phyloP scores from a whole-genome alignment of 30 jellyfish, hydroid and myxozoan genomes.

The Cassiopea andromeda region DNA sequence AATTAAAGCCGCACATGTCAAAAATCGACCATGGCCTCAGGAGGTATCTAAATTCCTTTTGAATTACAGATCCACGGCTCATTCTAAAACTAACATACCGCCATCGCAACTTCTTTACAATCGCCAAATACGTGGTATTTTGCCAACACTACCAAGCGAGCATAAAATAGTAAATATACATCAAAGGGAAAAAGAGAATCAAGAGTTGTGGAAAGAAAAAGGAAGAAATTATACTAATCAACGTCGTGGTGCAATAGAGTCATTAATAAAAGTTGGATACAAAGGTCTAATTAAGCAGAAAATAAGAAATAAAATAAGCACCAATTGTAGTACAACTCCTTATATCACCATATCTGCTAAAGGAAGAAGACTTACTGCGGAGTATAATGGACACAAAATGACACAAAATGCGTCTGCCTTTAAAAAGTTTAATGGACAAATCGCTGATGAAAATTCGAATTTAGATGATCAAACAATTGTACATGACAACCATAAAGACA shows the following conservation, averaged over 20 bases:
- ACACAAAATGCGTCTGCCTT: constrained; percentile 8
- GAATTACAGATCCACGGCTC: constrained; percentile 52
- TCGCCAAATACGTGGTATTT: constrained; percentile 24
- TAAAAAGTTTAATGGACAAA: too few relatives aligned
- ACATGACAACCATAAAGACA: too few relatives aligned
- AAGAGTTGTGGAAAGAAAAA: neutral
- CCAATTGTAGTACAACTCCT: neutral
- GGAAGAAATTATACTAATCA: constrained; percentile 15
- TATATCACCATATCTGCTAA: neutral
- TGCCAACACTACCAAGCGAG: constrained; percentile 24
- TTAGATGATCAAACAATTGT: too few relatives aligned
- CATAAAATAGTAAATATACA: neutral
- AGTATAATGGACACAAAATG: neutral
- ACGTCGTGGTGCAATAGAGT: neutral
- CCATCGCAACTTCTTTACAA: constrained; percentile 46
- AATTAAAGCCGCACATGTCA: constrained; percentile 35
- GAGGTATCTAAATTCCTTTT: constrained; percentile 36
- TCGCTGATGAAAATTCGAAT: too few relatives aligned
- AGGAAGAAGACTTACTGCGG: neutral
- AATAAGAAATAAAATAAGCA: neutral
- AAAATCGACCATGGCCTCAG: constrained; percentile 38
- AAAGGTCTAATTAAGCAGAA: neutral
- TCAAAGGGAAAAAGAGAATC: neutral
- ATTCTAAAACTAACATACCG: constrained; percentile 35
- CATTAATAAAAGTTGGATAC: neutral